Conservation (phyloP, 2,797 vertebrate species). For the Denticeps clupeoides region DNA sequence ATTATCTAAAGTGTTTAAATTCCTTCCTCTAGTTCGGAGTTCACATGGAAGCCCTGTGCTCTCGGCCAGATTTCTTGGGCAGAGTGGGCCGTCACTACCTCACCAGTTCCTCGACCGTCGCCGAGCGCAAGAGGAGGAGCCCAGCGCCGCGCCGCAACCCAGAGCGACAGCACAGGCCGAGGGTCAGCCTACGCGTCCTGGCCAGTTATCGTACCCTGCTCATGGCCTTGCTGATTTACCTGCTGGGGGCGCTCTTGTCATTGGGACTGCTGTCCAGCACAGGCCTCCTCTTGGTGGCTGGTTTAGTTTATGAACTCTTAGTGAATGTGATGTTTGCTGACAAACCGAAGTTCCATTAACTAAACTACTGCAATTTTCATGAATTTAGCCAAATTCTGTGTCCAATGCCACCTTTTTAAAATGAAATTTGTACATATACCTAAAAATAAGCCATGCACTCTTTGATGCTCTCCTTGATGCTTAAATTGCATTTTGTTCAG, state of each 20-base stretch:
- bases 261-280: constrained; percentile 62
- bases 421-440: background rate
- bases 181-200: constrained; percentile 76
- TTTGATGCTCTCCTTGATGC: background rate
- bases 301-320: constrained; percentile 63
- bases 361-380: too few relatives aligned
- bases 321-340: constrained; percentile 62
- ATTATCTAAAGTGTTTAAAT: background rate
- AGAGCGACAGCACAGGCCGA: constrained; percentile 36
- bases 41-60: constrained; percentile 70
- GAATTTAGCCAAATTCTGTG: too few relatives aligned
- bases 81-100: constrained; percentile 73
- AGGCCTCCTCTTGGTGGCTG: constrained; percentile 50
- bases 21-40: constrained; percentile 62
- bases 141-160: constrained; percentile 29
- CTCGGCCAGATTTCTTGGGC: constrained; percentile 73
- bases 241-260: constrained; percentile 57
- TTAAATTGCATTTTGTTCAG: background rate
- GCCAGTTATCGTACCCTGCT: constrained; percentile 78
- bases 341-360: constrained; percentile 59
- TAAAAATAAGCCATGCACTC: background rate
- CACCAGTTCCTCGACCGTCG: constrained; percentile 13
- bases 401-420: background rate
- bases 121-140: constrained; percentile 41
- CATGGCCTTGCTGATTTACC: constrained; percentile 59